phyloP scores from a whole-genome alignment of 2,888 invertebrate genomes.

The Heteromyza rotundicornis region DNA sequence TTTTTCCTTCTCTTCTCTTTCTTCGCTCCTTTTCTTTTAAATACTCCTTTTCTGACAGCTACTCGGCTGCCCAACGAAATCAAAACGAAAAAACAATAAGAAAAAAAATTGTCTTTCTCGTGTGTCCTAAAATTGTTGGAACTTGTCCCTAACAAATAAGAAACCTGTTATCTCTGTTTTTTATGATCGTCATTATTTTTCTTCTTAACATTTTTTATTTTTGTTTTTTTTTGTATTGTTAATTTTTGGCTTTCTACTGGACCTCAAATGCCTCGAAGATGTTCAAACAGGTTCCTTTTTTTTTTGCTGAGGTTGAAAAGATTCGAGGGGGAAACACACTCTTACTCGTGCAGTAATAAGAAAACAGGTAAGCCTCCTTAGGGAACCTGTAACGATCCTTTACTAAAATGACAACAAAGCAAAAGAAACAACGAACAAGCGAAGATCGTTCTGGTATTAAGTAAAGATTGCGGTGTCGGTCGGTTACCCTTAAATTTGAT shows the following conservation, averaged over 20 bases:
- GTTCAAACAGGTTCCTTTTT: background rate
- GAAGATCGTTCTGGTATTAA: too few species aligned
- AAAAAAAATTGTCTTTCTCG: background rate
- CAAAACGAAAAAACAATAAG: background rate
- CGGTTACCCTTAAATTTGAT: too few species aligned
- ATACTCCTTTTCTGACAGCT: too few species aligned
- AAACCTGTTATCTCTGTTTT: background rate
- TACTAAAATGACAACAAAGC: too few species aligned
- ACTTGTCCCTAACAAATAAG: background rate
- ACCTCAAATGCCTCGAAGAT: background rate
- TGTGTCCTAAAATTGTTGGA: background rate
- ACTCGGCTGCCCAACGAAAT: background rate
- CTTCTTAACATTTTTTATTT: background rate
- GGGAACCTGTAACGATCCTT: too few species aligned
- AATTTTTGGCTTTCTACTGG: background rate
- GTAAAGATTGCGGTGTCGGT: too few species aligned
- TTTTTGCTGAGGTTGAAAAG: background rate
- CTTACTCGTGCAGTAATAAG: too few species aligned
- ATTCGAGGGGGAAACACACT: too few species aligned
- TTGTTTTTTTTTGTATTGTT: background rate
- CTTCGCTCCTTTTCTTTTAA: too few species aligned
- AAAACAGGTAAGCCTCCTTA: too few species aligned
- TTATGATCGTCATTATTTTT: background rate
- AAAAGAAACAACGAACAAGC: too few species aligned
- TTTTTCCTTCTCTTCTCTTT: too few species aligned